Base-by-base conservation (phyloP, 2,797 vertebrate genomes). In the Diceros bicornis region DNA sequence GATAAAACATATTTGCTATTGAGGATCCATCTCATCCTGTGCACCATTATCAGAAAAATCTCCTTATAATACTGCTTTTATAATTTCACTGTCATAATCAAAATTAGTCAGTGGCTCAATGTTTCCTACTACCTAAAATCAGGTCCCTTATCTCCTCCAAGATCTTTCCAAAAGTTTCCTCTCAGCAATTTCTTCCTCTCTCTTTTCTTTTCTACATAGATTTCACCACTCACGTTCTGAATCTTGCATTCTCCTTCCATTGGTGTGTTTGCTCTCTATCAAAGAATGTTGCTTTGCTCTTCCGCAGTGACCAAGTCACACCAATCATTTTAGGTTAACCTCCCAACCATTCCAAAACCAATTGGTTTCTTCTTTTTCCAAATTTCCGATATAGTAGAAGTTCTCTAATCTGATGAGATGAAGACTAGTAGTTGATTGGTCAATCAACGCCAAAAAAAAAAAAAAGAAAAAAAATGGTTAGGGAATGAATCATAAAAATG, bases 51-150 rank as follows among this genome's bases (percentile, higher is more conserved):
- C 34, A 92, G 27, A 77, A 84, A 91, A 95, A 47, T n/a, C 18
- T 17, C 44, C 25, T 68, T 81, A 34, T 91, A 69, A 69, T 66
- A 75, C 17, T 74, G 20, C 14, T 94, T 59, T 92, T 71, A n/a
- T 81, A 68, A 84, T 93, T 87, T 78, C 37, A 83, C 25, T 34
- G 4, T 83, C 23, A 18, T 79, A 52, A 89, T 78, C n/a, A 81
- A 97, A 95, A 68, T 78, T 20, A 83, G 34, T 61, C 50, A 91
- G 7, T 59, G 32, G 37, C 32, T 96, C 34, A 91, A 7, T 77
- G 57, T 50, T 52, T 10, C 37, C 55, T 94, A 44, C 11, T 57
- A 47, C 8, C 14, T 68, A 82, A 68, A 71, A 21, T 77, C n/a
- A 52, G 32, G 17, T 37, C 4, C 50, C 75, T 89, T 69, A 47